phyloP scores from a whole-genome alignment of 2,113 vertebrate genomes.

The Hemichromis elongatus region DNA sequence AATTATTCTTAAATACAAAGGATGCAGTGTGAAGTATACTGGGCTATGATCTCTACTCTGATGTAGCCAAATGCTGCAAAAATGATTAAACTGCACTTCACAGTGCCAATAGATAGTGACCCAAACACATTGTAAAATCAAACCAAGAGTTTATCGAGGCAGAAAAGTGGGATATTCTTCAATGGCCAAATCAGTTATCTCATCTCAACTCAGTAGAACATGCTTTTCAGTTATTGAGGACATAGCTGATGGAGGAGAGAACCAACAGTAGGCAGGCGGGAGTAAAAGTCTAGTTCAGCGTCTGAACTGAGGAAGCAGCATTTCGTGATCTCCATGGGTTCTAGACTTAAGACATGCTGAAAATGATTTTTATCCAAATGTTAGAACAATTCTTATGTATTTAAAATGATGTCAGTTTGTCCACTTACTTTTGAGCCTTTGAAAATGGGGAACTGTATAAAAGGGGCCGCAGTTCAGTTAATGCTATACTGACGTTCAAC shows the following conservation, averaged over 20 bases:
- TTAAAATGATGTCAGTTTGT: background rate
- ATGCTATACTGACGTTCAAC: background rate
- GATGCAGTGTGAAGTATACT: rapidly evolving
- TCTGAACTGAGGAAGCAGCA: rapidly evolving
- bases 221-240: background rate
- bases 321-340: background rate
- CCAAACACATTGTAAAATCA: background rate
- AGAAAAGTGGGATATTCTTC: background rate
- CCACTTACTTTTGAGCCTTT: background rate
- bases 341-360: background rate
- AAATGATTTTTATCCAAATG: background rate
- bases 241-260: background rate
- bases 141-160: background rate
- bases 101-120: rapidly evolving
- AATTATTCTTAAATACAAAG: background rate
- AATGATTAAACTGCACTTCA: background rate
- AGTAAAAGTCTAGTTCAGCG: background rate
- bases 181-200: background rate
- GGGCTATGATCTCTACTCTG: background rate
- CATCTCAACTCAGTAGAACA: background rate
- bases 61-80: background rate
- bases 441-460: background rate
- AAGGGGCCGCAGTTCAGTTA: background rate
- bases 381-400: background rate
- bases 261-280: background rate